These are phyloP conservation scores for Dallia pectoralis DNA, from an alignment of 2,797 vertebrate genomes.

Conservation along the genomic window DNA sequence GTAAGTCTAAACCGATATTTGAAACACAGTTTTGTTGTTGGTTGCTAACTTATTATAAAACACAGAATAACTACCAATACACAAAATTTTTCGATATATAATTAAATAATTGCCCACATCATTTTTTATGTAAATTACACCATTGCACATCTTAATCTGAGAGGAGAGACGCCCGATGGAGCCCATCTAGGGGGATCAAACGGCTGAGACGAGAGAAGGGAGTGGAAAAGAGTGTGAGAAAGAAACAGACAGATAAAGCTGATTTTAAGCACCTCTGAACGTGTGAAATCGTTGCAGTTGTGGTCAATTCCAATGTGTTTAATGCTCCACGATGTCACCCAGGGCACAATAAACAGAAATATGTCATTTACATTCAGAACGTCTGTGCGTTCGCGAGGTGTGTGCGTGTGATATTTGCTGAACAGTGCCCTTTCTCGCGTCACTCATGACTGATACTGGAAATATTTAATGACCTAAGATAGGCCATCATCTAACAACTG, in stretches of 20 bases:
- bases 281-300: neutral
- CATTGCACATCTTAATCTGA: conserved; percentile 41
- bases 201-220: neutral
- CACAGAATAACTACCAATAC: too few species aligned
- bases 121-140: too few species aligned
- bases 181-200: neutral
- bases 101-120: neutral
- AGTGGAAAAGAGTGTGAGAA: conserved; percentile 1
- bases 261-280: neutral
- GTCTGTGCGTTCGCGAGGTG: neutral
- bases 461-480: neutral
- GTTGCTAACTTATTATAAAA: too few species aligned
- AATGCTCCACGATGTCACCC: neutral
- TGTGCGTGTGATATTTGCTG: neutral
- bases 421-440: neutral
- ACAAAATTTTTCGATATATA: too few species aligned
- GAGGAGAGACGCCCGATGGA: conserved; percentile 16
- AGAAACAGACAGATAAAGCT: neutral
- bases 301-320: neutral
- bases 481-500: neutral
- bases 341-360: neutral
- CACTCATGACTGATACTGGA: neutral
- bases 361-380: neutral
- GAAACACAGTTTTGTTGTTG: too few species aligned
- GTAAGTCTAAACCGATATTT: too few species aligned